Percentiles rank a stretch among this genome's conserved stretches.
These are phyloP conservation scores for Sphaerophoria taeniata DNA, from an alignment of 2,888 invertebrate genomes.

Conservation along the genomic window DNA sequence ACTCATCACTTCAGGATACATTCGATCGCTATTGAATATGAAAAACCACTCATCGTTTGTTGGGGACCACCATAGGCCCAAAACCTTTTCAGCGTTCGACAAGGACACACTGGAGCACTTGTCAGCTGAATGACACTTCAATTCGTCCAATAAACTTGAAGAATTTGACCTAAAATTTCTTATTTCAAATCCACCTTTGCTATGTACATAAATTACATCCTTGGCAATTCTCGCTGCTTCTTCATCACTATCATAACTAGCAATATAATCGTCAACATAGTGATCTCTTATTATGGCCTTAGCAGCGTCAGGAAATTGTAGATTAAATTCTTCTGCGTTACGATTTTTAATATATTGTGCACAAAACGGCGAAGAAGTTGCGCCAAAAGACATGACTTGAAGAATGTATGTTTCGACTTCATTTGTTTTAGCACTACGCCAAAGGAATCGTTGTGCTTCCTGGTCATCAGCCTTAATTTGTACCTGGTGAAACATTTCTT, in stretches of 20 bases:
- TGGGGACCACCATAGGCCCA: slow-evolving; percentile 71
- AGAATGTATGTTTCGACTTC: slow-evolving; percentile 35
- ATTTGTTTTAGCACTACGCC: slow-evolving; percentile 9
- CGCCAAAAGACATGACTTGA: slow-evolving; percentile 27
- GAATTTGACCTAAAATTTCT: slow-evolving; percentile 28
- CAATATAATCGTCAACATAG: slow-evolving; percentile 28
- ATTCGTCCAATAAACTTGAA: background rate
- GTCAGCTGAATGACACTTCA: background rate
- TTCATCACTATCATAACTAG: slow-evolving; percentile 12
- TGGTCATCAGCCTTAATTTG: slow-evolving; percentile 10
- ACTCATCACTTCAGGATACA: slow-evolving; percentile 39
- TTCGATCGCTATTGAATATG: slow-evolving; percentile 36
- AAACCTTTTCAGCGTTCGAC: slow-evolving; percentile 44
- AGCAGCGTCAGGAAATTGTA: slow-evolving; percentile 16
- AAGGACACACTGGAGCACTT: background rate
- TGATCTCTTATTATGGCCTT: slow-evolving; percentile 21
- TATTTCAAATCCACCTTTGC: slow-evolving; percentile 27
- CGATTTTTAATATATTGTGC: slow-evolving; percentile 31
- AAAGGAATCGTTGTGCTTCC: slow-evolving; percentile 31
- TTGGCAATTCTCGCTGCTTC: slow-evolving; percentile 22
- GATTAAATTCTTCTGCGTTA: slow-evolving; percentile 22
- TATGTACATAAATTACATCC: slow-evolving; percentile 19
- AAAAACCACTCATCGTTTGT: slow-evolving; percentile 68
- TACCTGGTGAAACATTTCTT: slow-evolving; percentile 26
- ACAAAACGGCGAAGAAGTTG: slow-evolving; percentile 22